A percentile compares a stretch with the other conserved stretches of the same genome.
phyloP scores from a whole-genome alignment of 2,113 vertebrate species.

The Monopterus albus region DNA sequence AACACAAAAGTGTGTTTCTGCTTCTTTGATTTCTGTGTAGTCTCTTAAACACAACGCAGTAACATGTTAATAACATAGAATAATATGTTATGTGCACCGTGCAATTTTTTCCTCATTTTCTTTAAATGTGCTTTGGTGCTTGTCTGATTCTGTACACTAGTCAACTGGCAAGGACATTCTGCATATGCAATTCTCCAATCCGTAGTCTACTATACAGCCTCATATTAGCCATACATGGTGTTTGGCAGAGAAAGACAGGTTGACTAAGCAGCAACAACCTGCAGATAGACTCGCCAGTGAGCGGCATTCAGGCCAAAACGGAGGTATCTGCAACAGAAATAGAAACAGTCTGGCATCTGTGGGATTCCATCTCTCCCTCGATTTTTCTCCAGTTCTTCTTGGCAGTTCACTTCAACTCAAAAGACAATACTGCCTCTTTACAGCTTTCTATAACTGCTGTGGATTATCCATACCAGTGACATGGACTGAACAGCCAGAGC shows the following conservation, averaged over 20 bases:
- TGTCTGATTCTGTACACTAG: slow-evolving; percentile 2
- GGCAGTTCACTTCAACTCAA: slow-evolving; percentile 21
- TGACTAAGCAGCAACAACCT: slow-evolving; percentile 73
- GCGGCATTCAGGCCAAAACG: slow-evolving; percentile 56
- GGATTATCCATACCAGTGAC: slow-evolving; percentile 23
- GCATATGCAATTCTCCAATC: slow-evolving; percentile 38
- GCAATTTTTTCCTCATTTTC: background rate
- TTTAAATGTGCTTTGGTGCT: background rate
- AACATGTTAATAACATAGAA: background rate
- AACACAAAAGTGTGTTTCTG: no score
- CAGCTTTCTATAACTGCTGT: slow-evolving; percentile 15
- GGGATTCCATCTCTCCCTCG: slow-evolving; percentile 49
- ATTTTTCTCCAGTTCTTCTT: slow-evolving; percentile 26
- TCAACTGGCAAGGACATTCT: slow-evolving; percentile 19
- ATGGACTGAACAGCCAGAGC: background rate
- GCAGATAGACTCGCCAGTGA: slow-evolving; percentile 54
- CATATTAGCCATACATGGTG: slow-evolving; percentile 63
- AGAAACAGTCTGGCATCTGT: slow-evolving; percentile 67
- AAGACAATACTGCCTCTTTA: slow-evolving; percentile 26
- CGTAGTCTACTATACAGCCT: slow-evolving; percentile 57
- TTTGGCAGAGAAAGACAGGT: slow-evolving; percentile 61
- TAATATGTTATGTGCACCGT: slow-evolving; percentile 1
- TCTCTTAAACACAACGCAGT: background rate
- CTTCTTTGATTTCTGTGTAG: no score
- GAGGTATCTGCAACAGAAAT: slow-evolving; percentile 56